These are phyloP conservation scores for Manis pentadactyla DNA, from an alignment of 2,797 vertebrate genomes.

Conservation along the genomic window DNA sequence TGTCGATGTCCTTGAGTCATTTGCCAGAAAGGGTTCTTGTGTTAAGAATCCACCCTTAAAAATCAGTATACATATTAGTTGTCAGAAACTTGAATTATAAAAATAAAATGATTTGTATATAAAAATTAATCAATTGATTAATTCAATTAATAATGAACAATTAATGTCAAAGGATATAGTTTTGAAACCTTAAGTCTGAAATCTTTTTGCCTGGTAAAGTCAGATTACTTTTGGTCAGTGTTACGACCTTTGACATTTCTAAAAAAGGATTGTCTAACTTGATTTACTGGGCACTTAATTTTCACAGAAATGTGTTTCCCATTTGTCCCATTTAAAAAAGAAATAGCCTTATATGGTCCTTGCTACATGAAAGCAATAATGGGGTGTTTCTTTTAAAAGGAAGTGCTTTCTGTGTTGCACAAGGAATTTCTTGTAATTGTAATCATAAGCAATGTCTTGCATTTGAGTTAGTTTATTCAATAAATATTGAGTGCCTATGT, in stretches of 20 bases:
- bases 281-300: not conserved
- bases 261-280: slow-evolving; percentile 4
- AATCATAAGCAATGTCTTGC: not conserved
- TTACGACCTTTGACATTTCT: not conserved
- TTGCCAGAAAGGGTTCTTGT: slow-evolving; percentile 4
- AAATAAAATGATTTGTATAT: slow-evolving; percentile 4
- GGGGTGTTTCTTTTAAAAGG: not conserved
- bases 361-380: not conserved
- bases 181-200: slow-evolving; percentile 19
- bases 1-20: not conserved
- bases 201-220: not conserved
- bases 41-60: slow-evolving; percentile 29
- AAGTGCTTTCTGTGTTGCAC: too few species aligned
- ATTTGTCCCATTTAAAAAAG: slow-evolving; percentile 22
- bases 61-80: not conserved
- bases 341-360: not conserved
- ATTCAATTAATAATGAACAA: not conserved
- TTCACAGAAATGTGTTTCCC: slow-evolving; percentile 23
- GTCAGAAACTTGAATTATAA: slow-evolving; percentile 42
- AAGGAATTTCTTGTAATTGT: not conserved
- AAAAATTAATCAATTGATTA: not conserved
- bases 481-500: not conserved
- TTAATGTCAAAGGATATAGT: not conserved
- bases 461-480: not conserved
- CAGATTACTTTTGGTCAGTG: not conserved